These are phyloP conservation scores for Hydrolagus affinis DNA, from an alignment of 2,113 vertebrate genomes.

Conservation along the genomic window DNA sequence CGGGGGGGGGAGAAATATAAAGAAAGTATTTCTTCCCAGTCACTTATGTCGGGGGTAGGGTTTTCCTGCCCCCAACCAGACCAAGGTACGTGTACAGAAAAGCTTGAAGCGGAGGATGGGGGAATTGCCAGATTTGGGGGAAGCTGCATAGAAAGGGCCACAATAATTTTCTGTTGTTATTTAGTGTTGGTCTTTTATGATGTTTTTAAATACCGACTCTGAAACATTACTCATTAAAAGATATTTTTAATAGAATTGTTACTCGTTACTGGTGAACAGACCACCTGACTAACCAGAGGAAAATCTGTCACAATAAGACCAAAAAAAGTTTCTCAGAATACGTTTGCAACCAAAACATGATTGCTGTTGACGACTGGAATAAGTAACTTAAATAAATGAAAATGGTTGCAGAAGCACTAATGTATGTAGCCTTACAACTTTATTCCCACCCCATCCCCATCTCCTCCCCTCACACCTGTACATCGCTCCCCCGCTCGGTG, in stretches of 20 bases:
- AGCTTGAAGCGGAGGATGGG: not conserved
- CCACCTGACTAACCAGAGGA: not conserved
- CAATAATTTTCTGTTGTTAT: conserved; percentile 21
- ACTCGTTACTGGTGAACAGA: conserved; percentile 1
- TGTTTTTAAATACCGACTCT: conserved; percentile 29
- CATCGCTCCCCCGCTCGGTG: not conserved
- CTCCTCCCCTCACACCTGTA: not conserved
- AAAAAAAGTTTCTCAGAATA: conserved; percentile 18
- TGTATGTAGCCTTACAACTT: conserved; percentile 11
- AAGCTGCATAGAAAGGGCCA: not conserved
- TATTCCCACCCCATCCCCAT: not conserved
- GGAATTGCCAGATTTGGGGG: not conserved
- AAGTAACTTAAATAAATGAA: conserved; percentile 27
- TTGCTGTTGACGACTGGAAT: not conserved
- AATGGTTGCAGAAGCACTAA: conserved; percentile 27
- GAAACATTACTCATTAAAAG: conserved; percentile 30
- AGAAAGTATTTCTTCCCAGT: not conserved
- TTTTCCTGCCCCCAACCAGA: conserved; percentile 21
- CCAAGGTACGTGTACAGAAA: conserved; percentile 14
- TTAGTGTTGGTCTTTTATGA: conserved; percentile 30
- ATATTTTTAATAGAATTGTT: conserved; percentile 31
- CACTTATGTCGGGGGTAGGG: not conserved
- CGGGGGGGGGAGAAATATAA: not conserved
- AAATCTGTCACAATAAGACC: conserved; percentile 13
- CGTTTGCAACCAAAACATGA: conserved; percentile 13